phyloP scores from a whole-genome alignment of 1,140 invertebrate genomes.

The Oreohelix idahoensis region DNA sequence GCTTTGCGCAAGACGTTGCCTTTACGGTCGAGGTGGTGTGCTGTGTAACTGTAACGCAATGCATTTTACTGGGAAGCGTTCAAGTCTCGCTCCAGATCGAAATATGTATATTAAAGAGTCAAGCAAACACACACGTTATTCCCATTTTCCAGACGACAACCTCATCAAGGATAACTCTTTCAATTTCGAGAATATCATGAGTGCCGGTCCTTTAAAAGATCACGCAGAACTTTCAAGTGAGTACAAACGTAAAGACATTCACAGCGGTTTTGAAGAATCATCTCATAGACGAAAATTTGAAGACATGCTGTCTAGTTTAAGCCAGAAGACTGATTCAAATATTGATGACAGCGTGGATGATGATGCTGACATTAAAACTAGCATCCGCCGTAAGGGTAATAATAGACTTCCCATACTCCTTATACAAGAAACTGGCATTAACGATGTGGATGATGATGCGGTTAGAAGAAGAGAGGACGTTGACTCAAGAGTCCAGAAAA shows the following conservation, averaged over 20 bases:
- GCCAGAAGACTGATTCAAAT: neutral
- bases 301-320: neutral
- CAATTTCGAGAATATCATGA: neutral
- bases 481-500: neutral
- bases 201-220: neutral
- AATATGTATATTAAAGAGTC: neutral
- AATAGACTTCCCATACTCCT: too few species aligned
- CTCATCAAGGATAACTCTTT: neutral
- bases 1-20: conserved; percentile 12
- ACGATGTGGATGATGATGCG: neutral
- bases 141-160: neutral
- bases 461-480: neutral
- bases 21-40: conserved; percentile 19
- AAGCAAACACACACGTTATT: neutral
- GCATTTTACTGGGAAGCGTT: conserved; percentile 28
- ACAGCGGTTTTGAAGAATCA: neutral
- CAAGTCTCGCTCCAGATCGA: neutral
- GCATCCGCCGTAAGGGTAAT: too few species aligned
- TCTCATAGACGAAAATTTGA: neutral
- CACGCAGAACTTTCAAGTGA: neutral
- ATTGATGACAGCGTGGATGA: neutral
- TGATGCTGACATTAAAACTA: neutral
- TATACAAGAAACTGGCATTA: too few species aligned
- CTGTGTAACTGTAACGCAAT: conserved; percentile 30
- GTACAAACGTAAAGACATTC: neutral